Conservation (phyloP, 2,113 vertebrate species). For the Todiramphus chloris region DNA sequence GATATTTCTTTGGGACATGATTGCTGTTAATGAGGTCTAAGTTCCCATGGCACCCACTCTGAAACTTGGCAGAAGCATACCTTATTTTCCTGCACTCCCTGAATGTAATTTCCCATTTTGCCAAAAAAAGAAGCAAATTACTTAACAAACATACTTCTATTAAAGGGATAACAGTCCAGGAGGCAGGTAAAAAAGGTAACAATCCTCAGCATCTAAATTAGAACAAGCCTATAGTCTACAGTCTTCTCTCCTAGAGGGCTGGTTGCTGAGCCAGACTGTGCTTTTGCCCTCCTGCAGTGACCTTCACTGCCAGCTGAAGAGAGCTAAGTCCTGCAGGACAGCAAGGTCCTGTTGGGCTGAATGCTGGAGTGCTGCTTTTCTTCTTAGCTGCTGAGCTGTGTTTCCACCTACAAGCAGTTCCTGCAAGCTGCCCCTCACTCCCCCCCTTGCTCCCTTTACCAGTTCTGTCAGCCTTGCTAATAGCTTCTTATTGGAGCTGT, state of each 20-base stretch:
- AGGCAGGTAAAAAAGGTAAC: not conserved
- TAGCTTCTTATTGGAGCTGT: conserved; percentile 1
- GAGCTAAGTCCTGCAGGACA: not conserved
- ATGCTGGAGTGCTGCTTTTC: accelerated
- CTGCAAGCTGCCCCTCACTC: not conserved
- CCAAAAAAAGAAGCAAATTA: not conserved
- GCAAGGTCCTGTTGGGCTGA: accelerated
- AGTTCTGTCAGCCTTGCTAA: not conserved
- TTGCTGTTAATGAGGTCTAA: not conserved
- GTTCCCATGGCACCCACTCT: not conserved
- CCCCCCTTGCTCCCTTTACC: not conserved
- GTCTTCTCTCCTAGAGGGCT: not conserved
- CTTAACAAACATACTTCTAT: not conserved
- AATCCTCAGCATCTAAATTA: not conserved
- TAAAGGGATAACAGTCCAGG: not conserved
- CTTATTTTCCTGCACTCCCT: not conserved
- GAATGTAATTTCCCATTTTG: not conserved
- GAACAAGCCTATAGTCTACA: not conserved
- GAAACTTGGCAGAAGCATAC: not conserved
- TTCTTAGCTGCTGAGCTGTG: not conserved
- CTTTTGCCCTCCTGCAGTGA: not conserved
- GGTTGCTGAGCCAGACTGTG: not conserved
- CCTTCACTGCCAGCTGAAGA: not conserved
- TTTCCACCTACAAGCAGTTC: not conserved
- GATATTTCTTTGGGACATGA: not conserved